A percentile compares a stretch with the other conserved stretches of the same genome.
Conservation (phyloP, 64 coral and sea anemone genomes). For the Montipora efflorescens region DNA sequence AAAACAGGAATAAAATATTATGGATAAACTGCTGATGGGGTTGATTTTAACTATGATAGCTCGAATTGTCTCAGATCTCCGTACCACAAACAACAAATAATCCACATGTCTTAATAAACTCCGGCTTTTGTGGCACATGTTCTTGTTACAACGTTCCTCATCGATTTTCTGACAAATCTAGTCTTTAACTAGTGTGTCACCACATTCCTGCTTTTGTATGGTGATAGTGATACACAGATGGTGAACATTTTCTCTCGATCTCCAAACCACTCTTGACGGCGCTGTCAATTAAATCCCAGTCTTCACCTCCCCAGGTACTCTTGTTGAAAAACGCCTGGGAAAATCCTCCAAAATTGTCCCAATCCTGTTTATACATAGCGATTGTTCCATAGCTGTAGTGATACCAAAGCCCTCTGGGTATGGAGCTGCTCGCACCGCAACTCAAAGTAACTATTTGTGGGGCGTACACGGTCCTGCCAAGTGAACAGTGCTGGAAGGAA, state of each 20-base stretch:
- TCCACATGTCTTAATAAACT: too few relatives aligned
- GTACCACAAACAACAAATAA: too few relatives aligned
- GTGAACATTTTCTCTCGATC: slow-evolving; percentile 11
- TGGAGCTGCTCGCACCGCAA: neutral
- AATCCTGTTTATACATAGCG: slow-evolving; percentile 21
- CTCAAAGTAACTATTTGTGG: slow-evolving; percentile 28
- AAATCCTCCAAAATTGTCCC: slow-evolving; percentile 46
- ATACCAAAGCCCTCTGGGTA: neutral
- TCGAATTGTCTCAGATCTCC: too few relatives aligned
- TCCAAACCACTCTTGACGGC: slow-evolving; percentile 1
- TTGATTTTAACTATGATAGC: too few relatives aligned
- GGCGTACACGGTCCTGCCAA: slow-evolving; percentile 18
- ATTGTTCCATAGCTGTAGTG: slow-evolving; percentile 8
- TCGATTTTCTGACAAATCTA: too few relatives aligned
- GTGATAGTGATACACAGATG: slow-evolving; percentile 43
- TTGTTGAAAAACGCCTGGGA: slow-evolving; percentile 5
- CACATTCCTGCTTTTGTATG: slow-evolving; percentile 49
- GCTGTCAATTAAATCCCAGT: slow-evolving; percentile 34
- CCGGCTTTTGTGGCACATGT: too few relatives aligned
- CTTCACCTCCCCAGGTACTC: slow-evolving; percentile 44
- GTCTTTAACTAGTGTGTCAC: neutral
- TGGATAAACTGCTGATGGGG: too few relatives aligned
- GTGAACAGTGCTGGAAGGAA: slow-evolving; percentile 37
- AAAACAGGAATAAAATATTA: too few relatives aligned
- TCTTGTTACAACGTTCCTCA: too few relatives aligned